Evolutionary conservation across 2,113 vertebrate genomes (phyloP).

Genomic region (Triplophysa rosa): DNA sequence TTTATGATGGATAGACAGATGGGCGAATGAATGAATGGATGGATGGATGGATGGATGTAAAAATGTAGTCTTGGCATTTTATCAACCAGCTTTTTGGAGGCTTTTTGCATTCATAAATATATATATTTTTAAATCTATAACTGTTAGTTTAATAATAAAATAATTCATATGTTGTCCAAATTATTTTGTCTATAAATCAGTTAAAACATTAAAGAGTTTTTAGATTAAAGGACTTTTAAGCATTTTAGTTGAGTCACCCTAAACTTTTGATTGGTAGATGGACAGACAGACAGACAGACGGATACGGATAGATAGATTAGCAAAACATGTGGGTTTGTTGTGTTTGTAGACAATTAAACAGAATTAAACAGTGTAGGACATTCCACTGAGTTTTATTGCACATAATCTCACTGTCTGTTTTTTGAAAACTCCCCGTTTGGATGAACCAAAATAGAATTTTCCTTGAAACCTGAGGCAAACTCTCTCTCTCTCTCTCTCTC

Average conservation of each 20-base stretch:
- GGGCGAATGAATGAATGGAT: too few relatives aligned
- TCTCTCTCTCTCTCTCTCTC: neutral
- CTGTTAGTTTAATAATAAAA: neutral
- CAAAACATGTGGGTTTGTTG: constrained; percentile 31
- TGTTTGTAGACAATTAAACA: constrained; percentile 46
- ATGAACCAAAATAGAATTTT: constrained; percentile 49
- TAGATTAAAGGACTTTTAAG: too few relatives aligned
- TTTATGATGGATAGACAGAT: too few relatives aligned
- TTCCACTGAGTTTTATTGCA: constrained; percentile 47
- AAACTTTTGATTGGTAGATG: neutral
- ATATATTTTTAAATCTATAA: neutral
- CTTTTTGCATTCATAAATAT: too few relatives aligned
- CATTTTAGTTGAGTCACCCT: too few relatives aligned
- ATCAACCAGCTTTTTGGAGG: too few relatives aligned
- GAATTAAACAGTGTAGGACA: constrained; percentile 25
- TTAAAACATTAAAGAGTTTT: too few relatives aligned
- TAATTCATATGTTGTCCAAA: too few relatives aligned
- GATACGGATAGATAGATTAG: constrained; percentile 33
- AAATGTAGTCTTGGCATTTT: too few relatives aligned
- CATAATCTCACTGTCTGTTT: constrained; percentile 49
- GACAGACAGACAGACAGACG: constrained; percentile 7
- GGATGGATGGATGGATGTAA: too few relatives aligned
- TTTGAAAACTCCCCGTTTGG: constrained; percentile 41
- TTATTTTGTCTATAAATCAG: too few relatives aligned
- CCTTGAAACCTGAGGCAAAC: constrained; percentile 31